Percentiles rank a stretch among this genome's conserved stretches.
Conservation (phyloP, 2,888 invertebrate species). For the Sphaerophoria rueppellii region DNA sequence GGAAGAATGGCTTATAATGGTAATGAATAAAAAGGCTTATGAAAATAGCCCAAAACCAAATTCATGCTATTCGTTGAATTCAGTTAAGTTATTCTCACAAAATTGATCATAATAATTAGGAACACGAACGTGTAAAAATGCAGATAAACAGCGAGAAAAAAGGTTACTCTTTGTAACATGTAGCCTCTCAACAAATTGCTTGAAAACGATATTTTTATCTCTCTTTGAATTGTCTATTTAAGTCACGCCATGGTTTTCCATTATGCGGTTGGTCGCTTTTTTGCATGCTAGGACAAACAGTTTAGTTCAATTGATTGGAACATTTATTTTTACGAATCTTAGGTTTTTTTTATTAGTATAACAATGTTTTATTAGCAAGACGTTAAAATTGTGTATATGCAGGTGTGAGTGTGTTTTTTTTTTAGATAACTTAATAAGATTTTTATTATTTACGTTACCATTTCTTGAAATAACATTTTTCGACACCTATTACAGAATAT, state of each 20-base stretch:
- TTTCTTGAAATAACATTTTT: too few species aligned
- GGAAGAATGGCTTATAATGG: background rate
- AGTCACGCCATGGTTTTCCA: conserved; percentile 69
- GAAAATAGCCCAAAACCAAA: conserved; percentile 42
- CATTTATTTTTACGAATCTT: too few species aligned
- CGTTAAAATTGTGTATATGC: too few species aligned
- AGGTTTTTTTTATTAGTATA: too few species aligned
- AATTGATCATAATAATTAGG: conserved; percentile 69
- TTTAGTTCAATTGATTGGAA: background rate
- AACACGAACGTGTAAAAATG: conserved; percentile 67
- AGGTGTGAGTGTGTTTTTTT: too few species aligned
- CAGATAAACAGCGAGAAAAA: conserved; percentile 69
- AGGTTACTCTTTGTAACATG: conserved; percentile 58
- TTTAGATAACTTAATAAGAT: too few species aligned
- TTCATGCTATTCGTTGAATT: conserved; percentile 59
- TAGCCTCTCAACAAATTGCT: conserved; percentile 70
- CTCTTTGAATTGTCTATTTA: conserved; percentile 66
- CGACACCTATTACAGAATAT: too few species aligned
- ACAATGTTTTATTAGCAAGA: too few species aligned
- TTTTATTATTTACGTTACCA: too few species aligned
- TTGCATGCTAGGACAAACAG: conserved; percentile 58
- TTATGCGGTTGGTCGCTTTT: conserved; percentile 74
- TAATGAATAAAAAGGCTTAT: conserved; percentile 31
- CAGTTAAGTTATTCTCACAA: conserved; percentile 62
- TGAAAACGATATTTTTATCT: conserved; percentile 73